Evolutionary conservation across 2,888 invertebrate genomes (phyloP).

Genomic region (Periphyllus acericola): DNA sequence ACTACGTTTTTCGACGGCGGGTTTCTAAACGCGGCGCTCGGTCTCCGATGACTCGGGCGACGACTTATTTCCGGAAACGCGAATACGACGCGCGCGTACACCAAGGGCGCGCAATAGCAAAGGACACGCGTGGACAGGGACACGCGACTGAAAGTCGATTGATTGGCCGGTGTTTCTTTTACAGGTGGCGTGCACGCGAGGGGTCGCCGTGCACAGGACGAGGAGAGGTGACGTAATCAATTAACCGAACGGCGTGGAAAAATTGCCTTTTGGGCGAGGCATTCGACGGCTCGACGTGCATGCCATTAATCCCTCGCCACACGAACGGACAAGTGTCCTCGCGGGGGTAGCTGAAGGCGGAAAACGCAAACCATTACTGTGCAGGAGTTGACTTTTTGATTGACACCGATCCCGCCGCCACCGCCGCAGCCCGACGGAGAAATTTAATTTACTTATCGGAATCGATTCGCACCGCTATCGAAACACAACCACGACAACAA

Average conservation of each 20-base stretch:
- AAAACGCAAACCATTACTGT: no score
- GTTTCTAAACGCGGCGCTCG: no score
- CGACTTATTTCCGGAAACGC: no score
- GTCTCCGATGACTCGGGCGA: no score
- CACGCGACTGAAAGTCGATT: not conserved
- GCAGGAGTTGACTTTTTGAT: constrained; percentile 38
- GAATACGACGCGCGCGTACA: no score
- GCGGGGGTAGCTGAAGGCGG: not conserved
- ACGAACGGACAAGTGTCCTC: not conserved
- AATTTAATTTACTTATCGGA: constrained; percentile 46
- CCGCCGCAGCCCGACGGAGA: not conserved
- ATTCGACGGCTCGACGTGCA: not conserved
- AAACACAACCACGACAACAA: no score
- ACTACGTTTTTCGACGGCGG: no score
- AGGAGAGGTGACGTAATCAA: no score
- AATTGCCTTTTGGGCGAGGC: constrained; percentile 36
- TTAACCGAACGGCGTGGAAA: not conserved
- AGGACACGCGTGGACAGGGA: no score
- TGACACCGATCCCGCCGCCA: not conserved
- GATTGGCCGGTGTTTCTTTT: not conserved
- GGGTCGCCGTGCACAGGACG: no score
- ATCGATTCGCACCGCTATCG: not conserved
- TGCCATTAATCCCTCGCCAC: constrained; percentile 20
- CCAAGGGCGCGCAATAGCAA: no score
- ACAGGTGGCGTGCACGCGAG: no score